A percentile compares a stretch with the other conserved stretches of the same genome.
These are phyloP conservation scores for Nasonia vitripennis DNA, from an alignment of 1,140 invertebrate species.

Conservation along the genomic window DNA sequence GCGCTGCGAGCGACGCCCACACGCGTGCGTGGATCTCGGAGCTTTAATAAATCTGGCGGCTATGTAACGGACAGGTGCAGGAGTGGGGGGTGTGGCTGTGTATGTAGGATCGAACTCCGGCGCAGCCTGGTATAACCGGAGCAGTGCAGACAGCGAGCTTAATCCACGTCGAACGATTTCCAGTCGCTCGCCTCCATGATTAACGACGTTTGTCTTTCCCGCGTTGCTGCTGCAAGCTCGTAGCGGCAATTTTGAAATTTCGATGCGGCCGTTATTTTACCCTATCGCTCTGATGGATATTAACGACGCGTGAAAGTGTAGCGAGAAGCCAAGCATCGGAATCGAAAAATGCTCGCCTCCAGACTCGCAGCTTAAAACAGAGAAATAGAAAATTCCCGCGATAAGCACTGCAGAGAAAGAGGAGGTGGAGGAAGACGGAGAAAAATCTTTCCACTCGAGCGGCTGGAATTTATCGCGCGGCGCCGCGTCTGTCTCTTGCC, in stretches of 20 bases:
- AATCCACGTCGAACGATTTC: constrained; percentile 54
- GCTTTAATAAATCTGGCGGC: not conserved
- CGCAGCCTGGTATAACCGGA: constrained; percentile 6
- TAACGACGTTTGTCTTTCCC: constrained; percentile 33
- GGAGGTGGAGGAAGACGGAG: not conserved
- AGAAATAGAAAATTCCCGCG: constrained; percentile 1
- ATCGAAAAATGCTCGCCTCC: not conserved
- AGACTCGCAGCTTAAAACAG: not conserved
- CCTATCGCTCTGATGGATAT: not conserved
- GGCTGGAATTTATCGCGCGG: constrained; percentile 29
- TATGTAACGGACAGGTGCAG: constrained; percentile 39
- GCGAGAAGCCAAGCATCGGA: no score
- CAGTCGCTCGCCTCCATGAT: constrained; percentile 49
- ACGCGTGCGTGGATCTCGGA: not conserved
- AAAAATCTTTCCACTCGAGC: constrained; percentile 24
- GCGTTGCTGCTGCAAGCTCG: no score
- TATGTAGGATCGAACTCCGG: constrained; percentile 25
- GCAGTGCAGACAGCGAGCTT: constrained; percentile 48
- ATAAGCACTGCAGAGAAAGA: not conserved
- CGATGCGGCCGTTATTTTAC: no score
- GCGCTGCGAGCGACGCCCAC: not conserved
- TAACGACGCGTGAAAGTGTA: not conserved
- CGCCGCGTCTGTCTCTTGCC: constrained; percentile 25
- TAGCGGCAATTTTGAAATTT: no score
- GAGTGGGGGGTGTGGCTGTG: not conserved